A percentile compares a stretch with the other conserved stretches of the same genome.
phyloP scores from a whole-genome alignment of 1,140 invertebrate species.

The Cardiocondyla obscurior region DNA sequence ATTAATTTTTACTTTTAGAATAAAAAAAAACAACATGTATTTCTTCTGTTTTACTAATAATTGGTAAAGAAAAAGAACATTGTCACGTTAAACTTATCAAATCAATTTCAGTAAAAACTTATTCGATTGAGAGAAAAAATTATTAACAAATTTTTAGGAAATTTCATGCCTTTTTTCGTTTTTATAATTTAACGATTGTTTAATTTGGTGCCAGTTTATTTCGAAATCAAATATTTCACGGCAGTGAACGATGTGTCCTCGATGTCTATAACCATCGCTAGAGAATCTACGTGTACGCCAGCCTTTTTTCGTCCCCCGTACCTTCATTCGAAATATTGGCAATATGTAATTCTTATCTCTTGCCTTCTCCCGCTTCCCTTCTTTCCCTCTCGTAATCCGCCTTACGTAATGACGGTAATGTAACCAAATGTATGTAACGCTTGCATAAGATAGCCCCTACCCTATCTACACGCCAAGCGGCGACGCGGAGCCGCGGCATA shows the following conservation, averaged over 20 bases:
- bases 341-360: constrained; percentile 75
- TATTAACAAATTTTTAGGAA: background rate
- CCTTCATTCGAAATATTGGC: constrained; percentile 64
- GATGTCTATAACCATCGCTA: background rate
- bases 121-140: background rate
- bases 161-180: background rate
- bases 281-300: background rate
- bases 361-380: constrained; percentile 63
- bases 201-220: constrained; percentile 11
- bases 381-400: constrained; percentile 75
- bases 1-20: background rate
- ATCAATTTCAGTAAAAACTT: background rate
- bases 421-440: constrained; percentile 83
- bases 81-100: background rate
- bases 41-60: background rate
- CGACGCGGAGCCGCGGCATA: constrained; percentile 70
- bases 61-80: background rate
- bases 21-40: background rate
- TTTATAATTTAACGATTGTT: background rate
- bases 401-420: constrained; percentile 81
- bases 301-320: constrained; percentile 20
- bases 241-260: background rate
- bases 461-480: constrained; percentile 60
- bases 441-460: constrained; percentile 78
- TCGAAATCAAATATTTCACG: background rate